Evolutionary conservation across 1,140 invertebrate genomes (phyloP).

Genomic region (Brachionus paranguensis): DNA sequence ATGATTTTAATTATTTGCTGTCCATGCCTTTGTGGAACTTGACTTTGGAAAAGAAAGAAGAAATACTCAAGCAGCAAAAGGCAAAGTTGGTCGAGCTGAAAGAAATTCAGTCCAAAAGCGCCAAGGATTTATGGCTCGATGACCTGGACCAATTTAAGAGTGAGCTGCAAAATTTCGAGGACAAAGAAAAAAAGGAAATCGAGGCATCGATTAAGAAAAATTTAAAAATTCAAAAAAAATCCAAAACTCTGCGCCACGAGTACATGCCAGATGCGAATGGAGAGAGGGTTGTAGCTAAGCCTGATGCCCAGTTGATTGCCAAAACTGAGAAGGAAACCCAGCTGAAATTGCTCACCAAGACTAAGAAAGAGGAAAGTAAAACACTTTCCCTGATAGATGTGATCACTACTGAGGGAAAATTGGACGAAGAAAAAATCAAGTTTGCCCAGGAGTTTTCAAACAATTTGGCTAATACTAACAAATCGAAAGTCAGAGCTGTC

Average conservation of each 20-base stretch:
- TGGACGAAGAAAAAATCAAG: not conserved
- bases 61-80: conserved; percentile 76
- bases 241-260: not conserved
- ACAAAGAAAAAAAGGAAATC: conserved; percentile 11
- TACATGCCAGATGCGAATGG: conserved; percentile 15
- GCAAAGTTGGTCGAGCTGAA: conserved; percentile 62
- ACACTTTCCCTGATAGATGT: not conserved
- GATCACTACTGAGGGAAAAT: not conserved
- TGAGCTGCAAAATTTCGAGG: not conserved
- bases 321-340: conserved; percentile 27
- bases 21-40: conserved; percentile 70
- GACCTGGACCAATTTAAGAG: conserved; percentile 72
- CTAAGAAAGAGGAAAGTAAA: conserved; percentile 14
- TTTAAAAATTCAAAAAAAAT: not conserved
- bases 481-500: not conserved
- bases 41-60: conserved; percentile 86
- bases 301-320: conserved; percentile 5
- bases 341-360: not conserved
- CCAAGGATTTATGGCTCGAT: conserved; percentile 74
- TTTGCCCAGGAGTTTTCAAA: not conserved
- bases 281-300: not conserved
- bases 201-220: conserved; percentile 3
- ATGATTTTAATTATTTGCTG: conserved; percentile 56
- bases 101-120: conserved; percentile 61
- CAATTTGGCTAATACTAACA: conserved; percentile 11